A percentile compares a stretch with the other conserved stretches of the same genome.
Evolutionary conservation across 2,888 invertebrate genomes (phyloP).

Genomic region (Amiota mariae): DNA sequence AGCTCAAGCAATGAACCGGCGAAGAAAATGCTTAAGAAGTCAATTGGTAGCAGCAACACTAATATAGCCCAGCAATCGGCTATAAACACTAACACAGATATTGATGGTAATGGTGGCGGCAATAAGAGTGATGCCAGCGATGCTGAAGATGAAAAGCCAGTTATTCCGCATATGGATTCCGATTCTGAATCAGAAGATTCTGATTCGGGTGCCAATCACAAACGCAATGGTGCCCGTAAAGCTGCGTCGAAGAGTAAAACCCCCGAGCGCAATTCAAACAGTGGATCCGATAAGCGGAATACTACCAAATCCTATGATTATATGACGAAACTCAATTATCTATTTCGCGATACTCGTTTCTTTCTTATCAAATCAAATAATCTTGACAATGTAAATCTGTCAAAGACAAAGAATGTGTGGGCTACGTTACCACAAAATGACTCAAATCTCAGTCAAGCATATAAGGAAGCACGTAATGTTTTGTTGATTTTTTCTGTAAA

Average conservation of each 20-base stretch:
- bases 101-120: background rate
- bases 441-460: slow-evolving; percentile 95
- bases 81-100: background rate
- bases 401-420: slow-evolving; percentile 97
- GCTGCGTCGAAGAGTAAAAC: slow-evolving; percentile 47
- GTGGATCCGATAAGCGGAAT: slow-evolving; percentile 45
- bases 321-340: slow-evolving; percentile 90
- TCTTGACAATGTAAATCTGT: slow-evolving; percentile 94
- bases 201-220: slow-evolving; percentile 69
- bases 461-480: slow-evolving; percentile 93
- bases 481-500: slow-evolving; percentile 97
- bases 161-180: slow-evolving; percentile 58
- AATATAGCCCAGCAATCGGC: slow-evolving; percentile 36
- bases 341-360: slow-evolving; percentile 94
- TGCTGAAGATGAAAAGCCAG: slow-evolving; percentile 59
- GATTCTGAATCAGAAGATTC: slow-evolving; percentile 69
- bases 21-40: slow-evolving; percentile 51
- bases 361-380: slow-evolving; percentile 99
- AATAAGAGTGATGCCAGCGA: slow-evolving; percentile 65
- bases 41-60: slow-evolving; percentile 36
- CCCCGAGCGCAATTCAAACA: slow-evolving; percentile 40
- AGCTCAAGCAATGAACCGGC: slow-evolving; percentile 43
- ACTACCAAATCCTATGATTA: slow-evolving; percentile 85
- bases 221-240: slow-evolving; percentile 63
- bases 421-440: slow-evolving; percentile 98